phyloP scores from a whole-genome alignment of 2,888 invertebrate species.

The Hirtodrosophila trivittata region DNA sequence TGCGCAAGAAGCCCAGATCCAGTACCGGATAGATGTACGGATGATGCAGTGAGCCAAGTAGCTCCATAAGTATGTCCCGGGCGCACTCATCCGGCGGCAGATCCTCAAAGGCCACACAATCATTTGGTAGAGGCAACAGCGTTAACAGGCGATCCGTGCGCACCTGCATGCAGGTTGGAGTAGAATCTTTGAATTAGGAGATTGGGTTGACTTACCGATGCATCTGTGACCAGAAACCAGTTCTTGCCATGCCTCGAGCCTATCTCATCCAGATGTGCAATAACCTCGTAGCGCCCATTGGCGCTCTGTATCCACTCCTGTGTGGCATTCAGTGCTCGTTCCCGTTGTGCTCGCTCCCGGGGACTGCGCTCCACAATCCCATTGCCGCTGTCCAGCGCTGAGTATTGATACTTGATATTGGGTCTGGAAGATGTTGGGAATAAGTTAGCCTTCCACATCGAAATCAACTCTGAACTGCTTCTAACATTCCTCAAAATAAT shows the following conservation, averaged over 20 bases:
- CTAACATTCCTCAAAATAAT: slow-evolving; percentile 24
- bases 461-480: background rate
- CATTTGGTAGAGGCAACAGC: slow-evolving; percentile 83
- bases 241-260: slow-evolving; percentile 94
- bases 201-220: slow-evolving; percentile 85
- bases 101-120: slow-evolving; percentile 84
- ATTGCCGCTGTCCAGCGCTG: slow-evolving; percentile 87
- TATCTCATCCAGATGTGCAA: slow-evolving; percentile 91
- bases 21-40: slow-evolving; percentile 96
- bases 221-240: slow-evolving; percentile 95
- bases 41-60: slow-evolving; percentile 94
- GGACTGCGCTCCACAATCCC: slow-evolving; percentile 86
- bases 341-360: slow-evolving; percentile 87
- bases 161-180: slow-evolving; percentile 66
- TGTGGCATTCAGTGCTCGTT: slow-evolving; percentile 88
- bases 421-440: slow-evolving; percentile 74
- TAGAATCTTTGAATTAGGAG: too few species aligned
- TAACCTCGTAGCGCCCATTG: slow-evolving; percentile 89
- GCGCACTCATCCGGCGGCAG: slow-evolving; percentile 87
- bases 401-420: slow-evolving; percentile 86
- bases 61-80: slow-evolving; percentile 89
- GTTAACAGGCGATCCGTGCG: slow-evolving; percentile 84
- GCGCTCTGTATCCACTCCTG: slow-evolving; percentile 85
- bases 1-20: slow-evolving; percentile 90
- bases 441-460: background rate